phyloP scores from a whole-genome alignment of 2,888 invertebrate genomes.

The Clepsis dumicolana region DNA sequence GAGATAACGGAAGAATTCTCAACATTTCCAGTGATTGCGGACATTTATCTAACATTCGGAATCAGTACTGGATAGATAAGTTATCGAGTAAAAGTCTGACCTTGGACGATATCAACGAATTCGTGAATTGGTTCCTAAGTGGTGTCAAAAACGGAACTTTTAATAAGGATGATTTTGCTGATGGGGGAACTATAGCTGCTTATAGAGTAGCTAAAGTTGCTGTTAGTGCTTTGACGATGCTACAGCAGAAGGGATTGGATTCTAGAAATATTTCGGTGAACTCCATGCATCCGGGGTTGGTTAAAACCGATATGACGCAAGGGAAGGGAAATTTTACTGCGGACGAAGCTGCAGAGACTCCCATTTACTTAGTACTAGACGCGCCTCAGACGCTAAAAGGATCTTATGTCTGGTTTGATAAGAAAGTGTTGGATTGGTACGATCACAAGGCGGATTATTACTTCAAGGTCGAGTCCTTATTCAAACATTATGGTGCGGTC shows the following conservation, averaged over 20 bases:
- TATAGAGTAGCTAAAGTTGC: conserved; percentile 91
- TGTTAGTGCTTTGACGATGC: conserved; percentile 87
- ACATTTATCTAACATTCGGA: conserved; percentile 85
- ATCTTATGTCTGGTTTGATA: conserved; percentile 88
- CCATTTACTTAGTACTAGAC: conserved; percentile 82
- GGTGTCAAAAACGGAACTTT: conserved; percentile 62
- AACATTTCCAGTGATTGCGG: conserved; percentile 90
- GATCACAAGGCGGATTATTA: conserved; percentile 65
- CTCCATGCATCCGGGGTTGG: conserved; percentile 90
- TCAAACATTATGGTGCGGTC: conserved; percentile 12
- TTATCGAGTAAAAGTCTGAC: conserved; percentile 63
- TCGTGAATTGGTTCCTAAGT: conserved; percentile 89
- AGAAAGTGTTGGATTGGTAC: conserved; percentile 85
- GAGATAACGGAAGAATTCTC: conserved; percentile 89
- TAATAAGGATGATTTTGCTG: conserved; percentile 61
- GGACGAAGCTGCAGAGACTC: conserved; percentile 86
- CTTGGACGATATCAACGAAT: conserved; percentile 67
- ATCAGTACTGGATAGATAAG: conserved; percentile 68
- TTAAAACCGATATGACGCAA: conserved; percentile 91
- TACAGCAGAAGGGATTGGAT: conserved; percentile 88
- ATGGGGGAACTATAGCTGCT: conserved; percentile 85
- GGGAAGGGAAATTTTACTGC: conserved; percentile 85
- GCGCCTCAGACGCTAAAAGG: conserved; percentile 85
- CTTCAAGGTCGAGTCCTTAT: conserved; percentile 56
- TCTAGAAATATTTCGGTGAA: conserved; percentile 86